Evolutionary conservation across 2,113 vertebrate genomes (phyloP), one percentile per base, ranked within the genome.

Genomic region (Cyphomyrus plagiostoma): DNA sequence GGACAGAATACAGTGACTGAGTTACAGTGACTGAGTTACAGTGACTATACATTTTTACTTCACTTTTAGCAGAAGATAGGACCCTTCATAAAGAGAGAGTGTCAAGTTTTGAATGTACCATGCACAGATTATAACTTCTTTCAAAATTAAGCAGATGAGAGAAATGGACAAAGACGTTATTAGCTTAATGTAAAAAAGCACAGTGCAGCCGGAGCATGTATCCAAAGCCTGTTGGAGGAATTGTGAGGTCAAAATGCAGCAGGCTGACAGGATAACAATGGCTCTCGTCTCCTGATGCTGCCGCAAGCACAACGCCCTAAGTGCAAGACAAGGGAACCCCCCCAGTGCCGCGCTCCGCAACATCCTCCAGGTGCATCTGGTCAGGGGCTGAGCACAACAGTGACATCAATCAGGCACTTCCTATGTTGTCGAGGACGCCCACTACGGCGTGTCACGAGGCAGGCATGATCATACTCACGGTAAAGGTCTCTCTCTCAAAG

Each of bases 301-400:
- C 58, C 10, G 0, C 1, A 88, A 88, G 58, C 45, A 46, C 3
- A 80, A n/a, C 13, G n/a, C 1, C 86, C 23, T 17, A 7, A 13
- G 42, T 26, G 88, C 15, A 8, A 48, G 45, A 15, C 39, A 7
- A 1, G 3, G 26, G 39, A 9, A 15, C n/a, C n/a, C 45, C n/a
- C 77, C 30, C 53, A 23, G 42, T 21, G 21, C 4, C 7, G 23
- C 11, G n/a, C 30, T 21, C 35, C 7, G 10, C 49, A 53, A 45
- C 26, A 83, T 82, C 74, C 88, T 89, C 88, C 88, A 89, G 88
- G 88, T 89, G 70, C 45, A 23, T 66, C 80, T 35, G 58, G 23
- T 66, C 45, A 17, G n/a, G 66, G 49, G 45, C 42, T 53, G 50
- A 84, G 13, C 30, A 35, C 23, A 1, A 30, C 52, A 85, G 53